Evolutionary conservation across 2,797 vertebrate genomes (phyloP).

Genomic region (Propithecus perrieri): DNA sequence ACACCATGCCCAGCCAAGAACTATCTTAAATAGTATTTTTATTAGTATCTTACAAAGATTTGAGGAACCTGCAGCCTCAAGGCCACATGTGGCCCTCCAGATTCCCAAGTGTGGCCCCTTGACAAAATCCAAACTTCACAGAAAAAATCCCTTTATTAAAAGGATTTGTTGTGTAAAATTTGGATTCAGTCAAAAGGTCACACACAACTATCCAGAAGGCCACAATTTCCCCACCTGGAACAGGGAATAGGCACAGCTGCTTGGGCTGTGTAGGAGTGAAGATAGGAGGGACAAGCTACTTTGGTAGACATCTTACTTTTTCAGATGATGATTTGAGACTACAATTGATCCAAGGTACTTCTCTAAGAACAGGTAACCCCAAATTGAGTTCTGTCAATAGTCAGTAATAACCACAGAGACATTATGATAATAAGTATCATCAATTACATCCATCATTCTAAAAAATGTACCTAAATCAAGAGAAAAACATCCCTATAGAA

Average conservation of each 20-base stretch:
- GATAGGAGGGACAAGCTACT: background rate
- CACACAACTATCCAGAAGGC: no score
- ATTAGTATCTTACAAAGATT: background rate
- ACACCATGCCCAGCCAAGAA: no score
- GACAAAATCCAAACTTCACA: no score
- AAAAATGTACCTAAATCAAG: background rate
- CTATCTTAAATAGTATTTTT: background rate
- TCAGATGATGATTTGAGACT: background rate
- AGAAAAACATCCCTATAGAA: background rate
- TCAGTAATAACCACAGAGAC: background rate
- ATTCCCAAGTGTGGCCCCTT: no score
- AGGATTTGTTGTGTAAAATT: no score
- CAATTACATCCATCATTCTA: background rate
- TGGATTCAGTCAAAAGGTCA: no score
- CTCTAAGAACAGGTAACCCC: background rate
- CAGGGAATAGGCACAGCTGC: background rate
- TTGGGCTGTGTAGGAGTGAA: background rate
- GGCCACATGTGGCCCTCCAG: no score
- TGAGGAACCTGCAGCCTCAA: no score
- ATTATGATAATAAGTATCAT: background rate
- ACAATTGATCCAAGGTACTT: background rate
- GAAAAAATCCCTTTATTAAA: no score
- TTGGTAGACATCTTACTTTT: background rate
- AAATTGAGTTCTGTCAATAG: background rate
- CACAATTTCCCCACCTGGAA: no score